A percentile compares a stretch with the other conserved stretches of the same genome.
Conservation (phyloP, 2,797 vertebrate species). For the Loriculus beryllinus region DNA sequence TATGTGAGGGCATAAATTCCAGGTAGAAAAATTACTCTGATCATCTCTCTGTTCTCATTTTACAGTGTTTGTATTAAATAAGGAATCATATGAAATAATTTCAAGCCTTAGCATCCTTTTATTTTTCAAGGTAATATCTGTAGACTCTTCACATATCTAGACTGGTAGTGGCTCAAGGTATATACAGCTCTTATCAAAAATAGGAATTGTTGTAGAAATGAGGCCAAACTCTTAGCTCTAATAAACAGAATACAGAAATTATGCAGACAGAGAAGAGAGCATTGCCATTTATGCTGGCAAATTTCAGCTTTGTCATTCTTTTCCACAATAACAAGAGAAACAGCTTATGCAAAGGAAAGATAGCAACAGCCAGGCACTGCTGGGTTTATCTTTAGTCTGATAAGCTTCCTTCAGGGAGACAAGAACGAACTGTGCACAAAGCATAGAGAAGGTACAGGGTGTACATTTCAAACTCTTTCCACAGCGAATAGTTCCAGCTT, state of each 20-base stretch:
- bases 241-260: neutral
- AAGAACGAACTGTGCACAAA: neutral
- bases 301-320: conserved; percentile 16
- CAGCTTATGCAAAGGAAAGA: conserved; percentile 8
- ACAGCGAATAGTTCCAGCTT: neutral
- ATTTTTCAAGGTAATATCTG: neutral
- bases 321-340: conserved; percentile 5
- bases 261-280: neutral
- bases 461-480: neutral
- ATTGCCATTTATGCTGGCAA: conserved; percentile 13
- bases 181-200: neutral
- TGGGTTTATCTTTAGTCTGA: conserved; percentile 21
- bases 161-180: neutral
- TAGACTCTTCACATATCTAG: neutral
- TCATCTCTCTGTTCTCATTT: neutral
- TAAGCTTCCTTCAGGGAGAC: conserved; percentile 24
- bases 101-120: neutral
- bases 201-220: conserved; percentile 2
- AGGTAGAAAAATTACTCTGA: neutral
- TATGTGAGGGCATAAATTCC: neutral
- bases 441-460: neutral
- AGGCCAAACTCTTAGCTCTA: neutral
- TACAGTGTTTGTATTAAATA: conserved; percentile 26
- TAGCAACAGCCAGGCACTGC: conserved; percentile 3
- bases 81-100: neutral